These are phyloP conservation scores for Psittacula echo DNA, from an alignment of 2,797 vertebrate species.

Conservation along the genomic window DNA sequence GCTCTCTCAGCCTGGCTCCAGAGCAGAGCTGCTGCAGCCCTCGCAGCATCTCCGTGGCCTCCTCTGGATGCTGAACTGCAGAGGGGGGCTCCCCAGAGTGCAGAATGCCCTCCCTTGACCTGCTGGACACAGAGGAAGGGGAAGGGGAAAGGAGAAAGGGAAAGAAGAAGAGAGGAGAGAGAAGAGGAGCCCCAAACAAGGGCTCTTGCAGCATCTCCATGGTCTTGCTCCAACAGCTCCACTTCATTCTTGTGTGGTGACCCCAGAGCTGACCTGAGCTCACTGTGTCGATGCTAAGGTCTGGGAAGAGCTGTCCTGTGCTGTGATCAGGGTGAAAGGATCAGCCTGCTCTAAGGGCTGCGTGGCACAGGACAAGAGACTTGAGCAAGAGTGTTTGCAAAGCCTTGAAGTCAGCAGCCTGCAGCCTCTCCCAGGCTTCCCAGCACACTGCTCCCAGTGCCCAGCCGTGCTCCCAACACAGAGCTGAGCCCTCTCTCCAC, in stretches of 20 bases:
- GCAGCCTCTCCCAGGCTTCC: not conserved
- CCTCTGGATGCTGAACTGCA: not conserved
- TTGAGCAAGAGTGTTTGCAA: not conserved
- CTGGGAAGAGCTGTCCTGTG: not conserved
- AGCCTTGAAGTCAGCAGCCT: not conserved
- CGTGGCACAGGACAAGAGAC: not conserved
- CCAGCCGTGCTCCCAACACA: too few relatives aligned
- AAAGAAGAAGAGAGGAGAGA: rapidly evolving
- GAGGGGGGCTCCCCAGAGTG: not conserved
- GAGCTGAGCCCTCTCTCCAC: not conserved
- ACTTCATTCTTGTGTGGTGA: not conserved
- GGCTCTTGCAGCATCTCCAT: not conserved
- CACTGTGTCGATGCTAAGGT: not conserved
- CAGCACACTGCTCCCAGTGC: not conserved
- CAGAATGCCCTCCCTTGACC: not conserved
- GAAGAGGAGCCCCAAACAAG: not conserved
- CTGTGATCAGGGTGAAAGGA: not conserved
- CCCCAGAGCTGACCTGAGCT: not conserved
- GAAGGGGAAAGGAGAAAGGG: rapidly evolving
- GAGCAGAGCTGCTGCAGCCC: not conserved
- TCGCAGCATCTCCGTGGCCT: not conserved
- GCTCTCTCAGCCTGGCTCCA: not conserved
- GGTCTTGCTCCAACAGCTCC: not conserved
- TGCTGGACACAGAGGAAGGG: not conserved
- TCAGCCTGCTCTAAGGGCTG: not conserved